phyloP scores from a whole-genome alignment of 2,888 invertebrate species.

The Leucophora obtusa region DNA sequence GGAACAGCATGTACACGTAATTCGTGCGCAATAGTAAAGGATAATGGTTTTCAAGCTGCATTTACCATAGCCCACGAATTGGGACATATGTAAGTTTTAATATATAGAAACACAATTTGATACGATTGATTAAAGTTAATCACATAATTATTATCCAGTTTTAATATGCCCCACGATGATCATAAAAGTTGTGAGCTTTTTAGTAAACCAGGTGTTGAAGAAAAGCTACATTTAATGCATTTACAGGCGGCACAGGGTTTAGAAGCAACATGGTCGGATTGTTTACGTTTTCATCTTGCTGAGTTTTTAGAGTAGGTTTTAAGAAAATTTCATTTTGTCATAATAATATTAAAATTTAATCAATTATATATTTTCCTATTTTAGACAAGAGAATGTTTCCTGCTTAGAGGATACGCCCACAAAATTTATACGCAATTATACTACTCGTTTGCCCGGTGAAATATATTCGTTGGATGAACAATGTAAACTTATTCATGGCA shows the following conservation, averaged over 20 bases:
- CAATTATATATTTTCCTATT: not conserved
- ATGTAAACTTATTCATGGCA: constrained; percentile 90
- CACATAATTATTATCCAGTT: too few species aligned
- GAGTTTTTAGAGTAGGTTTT: constrained; percentile 88
- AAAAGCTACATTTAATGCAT: too few species aligned
- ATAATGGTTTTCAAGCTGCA: constrained; percentile 91
- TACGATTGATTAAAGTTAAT: too few species aligned
- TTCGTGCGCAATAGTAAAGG: constrained; percentile 92
- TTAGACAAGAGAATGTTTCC: too few species aligned
- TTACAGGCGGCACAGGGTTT: too few species aligned
- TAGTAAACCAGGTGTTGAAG: too few species aligned
- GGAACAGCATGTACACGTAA: constrained; percentile 88
- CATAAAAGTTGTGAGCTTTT: too few species aligned
- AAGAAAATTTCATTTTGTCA: not conserved
- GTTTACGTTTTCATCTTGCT: constrained; percentile 86
- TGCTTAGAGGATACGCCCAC: constrained; percentile 86
- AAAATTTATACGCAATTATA: constrained; percentile 71
- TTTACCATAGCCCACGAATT: constrained; percentile 95
- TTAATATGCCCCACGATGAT: too few species aligned
- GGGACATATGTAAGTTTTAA: constrained; percentile 88
- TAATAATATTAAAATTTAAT: not conserved
- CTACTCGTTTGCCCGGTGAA: constrained; percentile 83
- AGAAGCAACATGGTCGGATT: constrained; percentile 85
- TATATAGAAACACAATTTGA: constrained; percentile 78
- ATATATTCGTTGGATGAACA: constrained; percentile 87